phyloP scores from a whole-genome alignment of 2,113 vertebrate species.

The Apaloderma vittatum region DNA sequence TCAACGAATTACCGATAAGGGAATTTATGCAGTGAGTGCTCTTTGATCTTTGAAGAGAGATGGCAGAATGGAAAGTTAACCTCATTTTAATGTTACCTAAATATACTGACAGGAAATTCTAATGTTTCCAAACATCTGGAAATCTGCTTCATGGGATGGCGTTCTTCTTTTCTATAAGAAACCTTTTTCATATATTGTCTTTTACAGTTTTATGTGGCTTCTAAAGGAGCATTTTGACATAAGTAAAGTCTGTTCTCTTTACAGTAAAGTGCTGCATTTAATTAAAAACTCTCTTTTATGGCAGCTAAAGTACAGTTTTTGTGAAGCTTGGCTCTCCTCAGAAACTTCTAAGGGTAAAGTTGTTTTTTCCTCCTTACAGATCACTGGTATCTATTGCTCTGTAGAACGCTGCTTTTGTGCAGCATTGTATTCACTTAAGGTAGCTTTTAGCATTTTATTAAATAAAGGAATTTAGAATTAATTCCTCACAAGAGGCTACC shows the following conservation, averaged over 20 bases:
- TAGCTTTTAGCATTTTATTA: constrained; percentile 23
- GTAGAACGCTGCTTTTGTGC: neutral
- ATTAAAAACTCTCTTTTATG: constrained; percentile 71
- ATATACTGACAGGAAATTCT: constrained; percentile 78
- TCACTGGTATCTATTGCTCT: neutral
- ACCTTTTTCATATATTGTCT: constrained; percentile 70
- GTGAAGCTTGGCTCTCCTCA: neutral
- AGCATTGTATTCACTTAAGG: neutral
- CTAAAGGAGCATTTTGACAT: constrained; percentile 73
- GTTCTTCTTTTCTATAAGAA: constrained; percentile 70
- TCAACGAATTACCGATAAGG: constrained; percentile 71
- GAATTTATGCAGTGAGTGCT: constrained; percentile 69
- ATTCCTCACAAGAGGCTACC: neutral
- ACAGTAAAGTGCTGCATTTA: constrained; percentile 70
- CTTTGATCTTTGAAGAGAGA: constrained; percentile 75
- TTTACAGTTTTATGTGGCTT: constrained; percentile 71
- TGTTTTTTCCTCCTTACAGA: constrained; percentile 46
- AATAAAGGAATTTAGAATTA: constrained; percentile 41
- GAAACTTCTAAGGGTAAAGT: constrained; percentile 38
- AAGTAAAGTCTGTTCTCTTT: constrained; percentile 62
- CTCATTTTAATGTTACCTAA: constrained; percentile 78
- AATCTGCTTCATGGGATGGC: constrained; percentile 71
- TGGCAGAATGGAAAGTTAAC: constrained; percentile 79
- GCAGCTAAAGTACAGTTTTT: constrained; percentile 55
- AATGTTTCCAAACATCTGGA: constrained; percentile 81